A percentile compares a stretch with the other conserved stretches of the same genome.
Conservation (phyloP, 2,888 invertebrate genomes). For the Charanyca ferruginea region DNA sequence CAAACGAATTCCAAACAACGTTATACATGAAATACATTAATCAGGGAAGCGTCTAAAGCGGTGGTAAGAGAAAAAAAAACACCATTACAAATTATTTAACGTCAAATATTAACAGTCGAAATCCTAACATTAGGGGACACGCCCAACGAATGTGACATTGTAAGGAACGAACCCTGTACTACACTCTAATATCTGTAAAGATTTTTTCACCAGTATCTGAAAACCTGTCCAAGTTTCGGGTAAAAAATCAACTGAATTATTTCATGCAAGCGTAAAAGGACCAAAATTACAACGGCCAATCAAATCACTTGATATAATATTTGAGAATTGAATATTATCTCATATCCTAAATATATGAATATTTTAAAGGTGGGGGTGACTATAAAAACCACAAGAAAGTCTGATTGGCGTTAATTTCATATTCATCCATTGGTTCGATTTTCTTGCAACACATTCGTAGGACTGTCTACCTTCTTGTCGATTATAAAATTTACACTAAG, state of each 20-base stretch:
- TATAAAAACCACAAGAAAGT: not conserved
- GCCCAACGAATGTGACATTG: constrained; percentile 39
- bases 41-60: constrained; percentile 78
- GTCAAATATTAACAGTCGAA: constrained; percentile 72
- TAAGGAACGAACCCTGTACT: not conserved
- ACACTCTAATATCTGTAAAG: not conserved
- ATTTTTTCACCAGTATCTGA: too few species aligned
- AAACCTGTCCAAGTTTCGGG: not conserved
- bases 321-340: not conserved
- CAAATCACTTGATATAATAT: not conserved
- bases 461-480: constrained; percentile 47
- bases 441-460: constrained; percentile 32
- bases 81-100: constrained; percentile 77
- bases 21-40: constrained; percentile 65
- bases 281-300: not conserved
- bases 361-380: too few species aligned
- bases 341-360: too few species aligned
- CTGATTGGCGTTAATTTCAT: not conserved
- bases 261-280: not conserved
- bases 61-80: constrained; percentile 72
- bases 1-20: constrained; percentile 52
- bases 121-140: constrained; percentile 46
- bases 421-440: not conserved
- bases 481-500: constrained; percentile 69
- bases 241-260: not conserved